Conservation (phyloP, 2,888 invertebrate genomes). For the Caradrina kadenii region DNA sequence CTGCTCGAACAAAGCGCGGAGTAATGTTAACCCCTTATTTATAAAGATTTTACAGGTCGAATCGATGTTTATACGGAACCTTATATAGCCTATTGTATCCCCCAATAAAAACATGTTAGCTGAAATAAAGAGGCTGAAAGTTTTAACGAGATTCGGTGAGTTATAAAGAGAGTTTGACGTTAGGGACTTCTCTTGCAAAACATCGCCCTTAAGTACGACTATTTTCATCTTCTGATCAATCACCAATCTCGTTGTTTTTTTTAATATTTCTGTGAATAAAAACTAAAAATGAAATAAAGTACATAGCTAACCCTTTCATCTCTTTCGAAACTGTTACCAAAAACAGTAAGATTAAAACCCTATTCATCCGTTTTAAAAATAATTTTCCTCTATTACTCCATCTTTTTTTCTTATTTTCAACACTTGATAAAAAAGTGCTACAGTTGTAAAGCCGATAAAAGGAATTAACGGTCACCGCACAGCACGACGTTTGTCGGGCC, state of each 20-base stretch:
- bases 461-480: conserved; percentile 35
- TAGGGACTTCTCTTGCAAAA: conserved; percentile 26
- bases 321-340: background rate
- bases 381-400: background rate
- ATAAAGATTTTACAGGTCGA: conserved; percentile 4
- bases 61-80: conserved; percentile 35
- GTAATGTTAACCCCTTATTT: background rate
- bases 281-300: no score
- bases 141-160: conserved; percentile 61
- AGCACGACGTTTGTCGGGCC: conserved; percentile 29
- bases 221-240: conserved; percentile 7
- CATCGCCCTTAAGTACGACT: conserved; percentile 8
- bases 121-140: conserved; percentile 59
- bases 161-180: conserved; percentile 44
- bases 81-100: conserved; percentile 40
- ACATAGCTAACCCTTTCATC: background rate
- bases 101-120: conserved; percentile 56
- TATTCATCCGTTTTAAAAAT: background rate
- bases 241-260: background rate
- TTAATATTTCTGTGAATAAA: background rate
- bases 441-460: conserved; percentile 24
- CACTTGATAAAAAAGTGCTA: conserved; percentile 12
- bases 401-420: background rate
- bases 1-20: background rate
- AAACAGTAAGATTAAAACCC: background rate